Evolutionary conservation across 2,888 invertebrate genomes (phyloP).

Genomic region (Ctenicera cuprea): DNA sequence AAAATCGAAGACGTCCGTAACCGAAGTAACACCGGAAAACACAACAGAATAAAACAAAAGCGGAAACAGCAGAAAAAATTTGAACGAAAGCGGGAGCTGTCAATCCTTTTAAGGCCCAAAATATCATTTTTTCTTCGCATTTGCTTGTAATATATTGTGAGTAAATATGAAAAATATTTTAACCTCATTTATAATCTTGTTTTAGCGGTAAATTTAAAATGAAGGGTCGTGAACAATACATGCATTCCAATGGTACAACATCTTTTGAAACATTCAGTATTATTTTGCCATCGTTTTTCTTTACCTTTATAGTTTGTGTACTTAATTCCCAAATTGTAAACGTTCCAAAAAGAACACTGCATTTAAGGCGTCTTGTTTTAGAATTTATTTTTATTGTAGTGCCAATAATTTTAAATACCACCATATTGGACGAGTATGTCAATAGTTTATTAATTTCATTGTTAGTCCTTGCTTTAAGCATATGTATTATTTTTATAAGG

Average conservation of each 20-base stretch:
- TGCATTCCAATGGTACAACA: constrained; percentile 75
- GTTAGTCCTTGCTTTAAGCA: constrained; percentile 51
- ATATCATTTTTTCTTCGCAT: too few species aligned
- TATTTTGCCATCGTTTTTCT: constrained; percentile 67
- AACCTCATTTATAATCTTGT: constrained; percentile 8
- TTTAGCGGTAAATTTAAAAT: constrained; percentile 12
- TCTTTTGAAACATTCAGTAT: constrained; percentile 72
- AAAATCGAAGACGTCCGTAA: constrained; percentile 13
- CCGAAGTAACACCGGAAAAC: not conserved
- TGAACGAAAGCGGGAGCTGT: not conserved
- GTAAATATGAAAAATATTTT: not conserved
- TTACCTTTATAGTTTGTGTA: constrained; percentile 64
- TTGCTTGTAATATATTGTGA: constrained; percentile 2
- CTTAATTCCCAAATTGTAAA: constrained; percentile 60
- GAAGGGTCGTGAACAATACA: not conserved
- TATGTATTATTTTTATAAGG: constrained; percentile 39
- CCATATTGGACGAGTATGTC: constrained; percentile 73
- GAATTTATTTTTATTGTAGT: constrained; percentile 77
- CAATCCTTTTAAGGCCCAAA: too few species aligned
- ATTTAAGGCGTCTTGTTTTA: constrained; percentile 66
- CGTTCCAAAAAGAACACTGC: constrained; percentile 13
- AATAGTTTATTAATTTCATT: constrained; percentile 56
- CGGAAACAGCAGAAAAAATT: not conserved
- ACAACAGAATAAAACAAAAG: not conserved
- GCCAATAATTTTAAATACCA: constrained; percentile 76